Evolutionary conservation across 2,888 invertebrate genomes (phyloP).

Genomic region (Eurytoma californica): DNA sequence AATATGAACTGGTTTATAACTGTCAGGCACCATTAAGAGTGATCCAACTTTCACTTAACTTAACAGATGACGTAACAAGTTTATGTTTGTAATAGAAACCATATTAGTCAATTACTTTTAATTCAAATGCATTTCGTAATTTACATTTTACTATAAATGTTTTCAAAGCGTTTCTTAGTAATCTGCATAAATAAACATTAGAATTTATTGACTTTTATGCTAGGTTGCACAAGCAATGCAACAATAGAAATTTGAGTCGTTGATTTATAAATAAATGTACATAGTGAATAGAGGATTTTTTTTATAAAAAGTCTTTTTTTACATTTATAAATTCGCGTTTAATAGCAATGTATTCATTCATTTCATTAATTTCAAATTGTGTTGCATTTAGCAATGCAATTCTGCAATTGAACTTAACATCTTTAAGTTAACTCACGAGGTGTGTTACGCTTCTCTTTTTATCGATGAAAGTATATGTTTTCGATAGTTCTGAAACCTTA

Average conservation of each 20-base stretch:
- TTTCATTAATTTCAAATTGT: constrained; percentile 19
- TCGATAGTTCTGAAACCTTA: background rate
- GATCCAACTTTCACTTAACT: constrained; percentile 29
- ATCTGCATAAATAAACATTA: constrained; percentile 9
- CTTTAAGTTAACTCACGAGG: background rate
- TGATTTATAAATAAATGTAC: constrained; percentile 42
- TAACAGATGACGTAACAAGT: constrained; percentile 33
- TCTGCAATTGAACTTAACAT: too few relatives aligned
- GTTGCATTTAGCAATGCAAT: constrained; percentile 5
- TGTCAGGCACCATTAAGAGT: constrained; percentile 30
- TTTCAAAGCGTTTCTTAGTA: constrained; percentile 20
- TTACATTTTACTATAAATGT: constrained; percentile 31
- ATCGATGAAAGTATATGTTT: background rate
- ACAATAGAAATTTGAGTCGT: constrained; percentile 28
- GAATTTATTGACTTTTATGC: constrained; percentile 22
- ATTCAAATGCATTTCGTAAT: constrained; percentile 44
- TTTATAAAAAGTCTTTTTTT: constrained; percentile 19
- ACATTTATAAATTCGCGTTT: constrained; percentile 4
- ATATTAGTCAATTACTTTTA: constrained; percentile 35
- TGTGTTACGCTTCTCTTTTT: background rate
- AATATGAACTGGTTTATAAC: constrained; percentile 28
- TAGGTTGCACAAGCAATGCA: constrained; percentile 20
- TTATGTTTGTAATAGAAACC: constrained; percentile 39
- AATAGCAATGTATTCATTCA: constrained; percentile 10
- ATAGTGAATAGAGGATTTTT: constrained; percentile 39